phyloP scores from a whole-genome alignment of 2,797 vertebrate species.

The Pangasius larnaudii region DNA sequence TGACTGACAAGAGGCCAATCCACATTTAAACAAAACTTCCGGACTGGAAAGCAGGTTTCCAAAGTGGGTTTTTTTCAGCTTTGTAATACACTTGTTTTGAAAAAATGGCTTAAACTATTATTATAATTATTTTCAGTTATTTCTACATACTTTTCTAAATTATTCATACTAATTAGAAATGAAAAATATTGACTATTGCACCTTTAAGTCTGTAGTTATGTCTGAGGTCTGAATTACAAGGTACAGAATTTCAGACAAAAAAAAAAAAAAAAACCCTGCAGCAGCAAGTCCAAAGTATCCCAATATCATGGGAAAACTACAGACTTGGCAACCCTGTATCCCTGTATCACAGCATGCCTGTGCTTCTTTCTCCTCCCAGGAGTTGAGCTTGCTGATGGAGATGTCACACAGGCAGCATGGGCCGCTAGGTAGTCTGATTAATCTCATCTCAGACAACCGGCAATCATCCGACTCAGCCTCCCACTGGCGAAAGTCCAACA shows the following conservation, averaged over 20 bases:
- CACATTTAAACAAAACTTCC: background rate
- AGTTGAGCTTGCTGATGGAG: conserved; percentile 42
- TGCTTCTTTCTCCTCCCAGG: conserved; percentile 33
- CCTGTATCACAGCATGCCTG: background rate
- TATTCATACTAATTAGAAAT: background rate
- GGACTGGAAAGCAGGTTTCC: background rate
- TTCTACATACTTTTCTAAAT: background rate
- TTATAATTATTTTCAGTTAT: too few relatives aligned
- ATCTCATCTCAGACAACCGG: conserved; percentile 62
- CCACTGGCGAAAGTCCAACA: conserved; percentile 33
- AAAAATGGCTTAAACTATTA: background rate
- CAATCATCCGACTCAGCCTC: conserved; percentile 39
- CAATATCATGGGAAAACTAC: background rate
- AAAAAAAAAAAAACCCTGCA: background rate
- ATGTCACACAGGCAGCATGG: conserved; percentile 54
- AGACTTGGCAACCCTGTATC: background rate
- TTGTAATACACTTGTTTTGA: background rate
- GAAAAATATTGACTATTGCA: background rate
- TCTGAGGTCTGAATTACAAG: background rate
- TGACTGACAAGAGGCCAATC: background rate
- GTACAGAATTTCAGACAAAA: background rate
- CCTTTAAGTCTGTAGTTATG: background rate
- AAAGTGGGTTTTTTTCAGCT: background rate
- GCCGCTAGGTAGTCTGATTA: conserved; percentile 66
- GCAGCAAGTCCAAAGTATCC: background rate